Base-by-base conservation (phyloP, 1,140 invertebrate genomes). In the Cheumatopsyche charites region DNA sequence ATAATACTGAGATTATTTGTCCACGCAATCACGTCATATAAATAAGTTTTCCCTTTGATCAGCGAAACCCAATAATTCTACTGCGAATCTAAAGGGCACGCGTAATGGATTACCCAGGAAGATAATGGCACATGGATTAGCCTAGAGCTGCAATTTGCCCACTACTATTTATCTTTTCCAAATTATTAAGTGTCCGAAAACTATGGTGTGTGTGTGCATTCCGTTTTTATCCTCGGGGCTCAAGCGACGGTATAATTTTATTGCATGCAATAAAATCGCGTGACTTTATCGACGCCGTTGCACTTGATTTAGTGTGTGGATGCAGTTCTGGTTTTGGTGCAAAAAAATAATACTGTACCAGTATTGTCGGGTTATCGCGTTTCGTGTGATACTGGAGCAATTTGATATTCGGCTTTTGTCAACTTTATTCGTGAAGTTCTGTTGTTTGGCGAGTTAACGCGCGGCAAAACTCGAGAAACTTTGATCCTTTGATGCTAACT, bases 61-160 rank as follows among this genome's bases (percentile, higher is more conserved):
- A 49, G 47, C 43, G 36, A 26, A 41, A 41, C 42, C 63, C 63
- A 66, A 66, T 66, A 66, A 66, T 45, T 15, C 63, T 43, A 23
- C 7, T n/a, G 21, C 43, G 13, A 45, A 66, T 66, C 63, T 15
- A 66, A 23, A 47, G 63, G 63, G 45, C 63, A 66, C 63, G 63
- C 63, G 63, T 66, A 66, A 66, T 66, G 63, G 63, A 66, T 66
- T 66, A 66, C 63, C 36, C 36, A 0, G 21, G n/a, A 66, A 66
- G 45, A 41, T 41, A 66, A 66, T 66, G 63, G 17, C 26, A 15
- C 17, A 7, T 3, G 63, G 63, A 66, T 66, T 66, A 47, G 13
- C 45, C 21, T 21, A 15, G 17, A 66, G 45, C 63, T 66, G 63
- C 63, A 66, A 66, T 66, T 66, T 41, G 63, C 17, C 43, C 47